Conservation (phyloP, 1,140 invertebrate genomes). For the Forficula auricularia region DNA sequence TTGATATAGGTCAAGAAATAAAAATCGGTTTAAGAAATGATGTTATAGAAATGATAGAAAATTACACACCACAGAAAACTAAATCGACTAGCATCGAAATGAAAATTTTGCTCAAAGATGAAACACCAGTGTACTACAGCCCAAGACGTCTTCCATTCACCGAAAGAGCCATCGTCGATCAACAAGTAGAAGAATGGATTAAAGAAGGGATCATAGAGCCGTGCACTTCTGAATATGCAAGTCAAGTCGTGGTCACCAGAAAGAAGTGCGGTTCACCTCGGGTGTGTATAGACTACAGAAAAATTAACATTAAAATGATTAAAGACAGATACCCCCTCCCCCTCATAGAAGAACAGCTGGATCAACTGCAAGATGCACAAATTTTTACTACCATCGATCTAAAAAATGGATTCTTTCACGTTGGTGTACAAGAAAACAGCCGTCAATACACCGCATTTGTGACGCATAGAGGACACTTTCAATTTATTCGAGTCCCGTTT, state of each 20-base stretch:
- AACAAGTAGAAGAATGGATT: conserved; percentile 3
- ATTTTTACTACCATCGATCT: conserved; percentile 21
- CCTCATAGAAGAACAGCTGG: conserved; percentile 8
- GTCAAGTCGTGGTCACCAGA: conserved; percentile 7
- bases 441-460: conserved; percentile 20
- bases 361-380: conserved; percentile 9
- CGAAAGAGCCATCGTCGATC: conserved; percentile 9
- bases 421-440: conserved; percentile 16
- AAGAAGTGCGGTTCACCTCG: conserved; percentile 7
- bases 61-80: conserved; percentile 7
- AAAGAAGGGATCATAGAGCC: neutral
- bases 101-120: conserved; percentile 11
- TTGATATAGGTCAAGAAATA: too few relatives aligned
- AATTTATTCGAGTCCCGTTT: conserved; percentile 19
- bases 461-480: conserved; percentile 13
- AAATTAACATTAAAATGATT: conserved; percentile 10
- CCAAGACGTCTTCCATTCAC: conserved; percentile 12
- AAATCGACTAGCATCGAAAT: conserved; percentile 3
- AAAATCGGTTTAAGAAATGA: too few relatives aligned
- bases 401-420: conserved; percentile 22
- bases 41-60: conserved; percentile 4
- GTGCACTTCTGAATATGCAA: conserved; percentile 9
- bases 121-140: conserved; percentile 13
- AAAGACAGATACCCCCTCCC: conserved; percentile 11
- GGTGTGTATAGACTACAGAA: conserved; percentile 9